Evolutionary conservation across 2,888 invertebrate species (phyloP).

Genomic region (Nemoura dubitans): DNA sequence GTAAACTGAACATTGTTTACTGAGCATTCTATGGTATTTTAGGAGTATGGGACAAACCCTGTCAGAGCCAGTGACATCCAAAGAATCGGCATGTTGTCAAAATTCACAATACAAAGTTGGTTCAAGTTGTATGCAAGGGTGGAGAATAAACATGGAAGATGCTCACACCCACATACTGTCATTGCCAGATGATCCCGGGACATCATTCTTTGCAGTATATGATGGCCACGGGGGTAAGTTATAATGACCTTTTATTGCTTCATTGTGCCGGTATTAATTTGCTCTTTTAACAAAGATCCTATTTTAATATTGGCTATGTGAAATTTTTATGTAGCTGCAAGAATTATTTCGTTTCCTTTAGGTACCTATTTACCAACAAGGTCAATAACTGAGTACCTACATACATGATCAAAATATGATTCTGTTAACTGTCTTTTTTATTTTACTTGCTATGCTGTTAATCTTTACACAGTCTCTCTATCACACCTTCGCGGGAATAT

Average conservation of each 20-base stretch:
- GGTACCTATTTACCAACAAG: too few relatives aligned
- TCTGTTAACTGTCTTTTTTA: too few relatives aligned
- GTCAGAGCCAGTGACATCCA: constrained; percentile 94
- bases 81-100: constrained; percentile 83
- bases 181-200: constrained; percentile 89
- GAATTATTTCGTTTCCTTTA: too few relatives aligned
- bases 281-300: too few relatives aligned
- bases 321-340: too few relatives aligned
- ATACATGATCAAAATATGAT: too few relatives aligned
- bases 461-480: too few relatives aligned
- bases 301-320: too few relatives aligned
- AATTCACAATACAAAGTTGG: constrained; percentile 81
- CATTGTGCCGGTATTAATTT: too few relatives aligned
- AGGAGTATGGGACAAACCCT: constrained; percentile 92
- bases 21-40: neutral
- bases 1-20: neutral
- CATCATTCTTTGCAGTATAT: constrained; percentile 96
- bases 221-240: constrained; percentile 90
- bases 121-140: constrained; percentile 99
- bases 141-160: constrained; percentile 99
- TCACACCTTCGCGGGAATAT: too few relatives aligned
- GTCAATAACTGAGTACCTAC: too few relatives aligned
- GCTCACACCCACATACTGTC: constrained; percentile 96
- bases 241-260: neutral
- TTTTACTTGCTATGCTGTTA: too few relatives aligned